Evolutionary conservation across 2,113 vertebrate genomes (phyloP).

Genomic region (Cynocephalus volans): DNA sequence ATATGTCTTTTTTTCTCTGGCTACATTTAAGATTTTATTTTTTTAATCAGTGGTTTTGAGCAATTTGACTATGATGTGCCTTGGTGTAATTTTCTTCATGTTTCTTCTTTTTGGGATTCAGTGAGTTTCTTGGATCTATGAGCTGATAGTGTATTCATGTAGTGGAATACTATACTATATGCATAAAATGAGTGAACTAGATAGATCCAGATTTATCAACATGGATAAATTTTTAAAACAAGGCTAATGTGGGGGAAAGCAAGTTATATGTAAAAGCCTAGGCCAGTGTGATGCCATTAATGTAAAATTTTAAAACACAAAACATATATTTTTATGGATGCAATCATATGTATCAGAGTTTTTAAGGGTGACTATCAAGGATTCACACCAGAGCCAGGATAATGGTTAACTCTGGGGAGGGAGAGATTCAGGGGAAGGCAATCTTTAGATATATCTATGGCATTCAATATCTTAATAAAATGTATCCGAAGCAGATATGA

Average conservation of each 20-base stretch:
- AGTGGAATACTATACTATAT: conserved; percentile 10
- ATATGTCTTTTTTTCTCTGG: neutral
- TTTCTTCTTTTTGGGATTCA: conserved; percentile 22
- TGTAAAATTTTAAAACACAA: neutral
- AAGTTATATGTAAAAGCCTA: conserved; percentile 34
- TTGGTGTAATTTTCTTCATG: neutral
- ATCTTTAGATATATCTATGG: neutral
- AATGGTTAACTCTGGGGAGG: neutral
- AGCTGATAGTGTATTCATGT: neutral
- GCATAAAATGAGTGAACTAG: neutral
- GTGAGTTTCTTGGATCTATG: conserved; percentile 22
- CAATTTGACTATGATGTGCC: conserved; percentile 1
- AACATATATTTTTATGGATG: conserved; percentile 30
- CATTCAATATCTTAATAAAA: conserved; percentile 56
- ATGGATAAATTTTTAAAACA: conserved; percentile 2
- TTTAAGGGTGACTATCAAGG: neutral
- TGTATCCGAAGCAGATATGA: neutral
- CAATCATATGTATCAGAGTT: neutral
- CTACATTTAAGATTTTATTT: conserved; percentile 42
- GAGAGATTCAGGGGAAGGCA: neutral
- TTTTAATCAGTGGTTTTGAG: neutral
- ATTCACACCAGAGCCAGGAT: neutral
- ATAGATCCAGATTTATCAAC: neutral
- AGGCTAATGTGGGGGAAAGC: neutral
- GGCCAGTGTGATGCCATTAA: neutral